These are phyloP conservation scores for Anhinga rufa DNA, from an alignment of 2,113 vertebrate species.

Conservation along the genomic window DNA sequence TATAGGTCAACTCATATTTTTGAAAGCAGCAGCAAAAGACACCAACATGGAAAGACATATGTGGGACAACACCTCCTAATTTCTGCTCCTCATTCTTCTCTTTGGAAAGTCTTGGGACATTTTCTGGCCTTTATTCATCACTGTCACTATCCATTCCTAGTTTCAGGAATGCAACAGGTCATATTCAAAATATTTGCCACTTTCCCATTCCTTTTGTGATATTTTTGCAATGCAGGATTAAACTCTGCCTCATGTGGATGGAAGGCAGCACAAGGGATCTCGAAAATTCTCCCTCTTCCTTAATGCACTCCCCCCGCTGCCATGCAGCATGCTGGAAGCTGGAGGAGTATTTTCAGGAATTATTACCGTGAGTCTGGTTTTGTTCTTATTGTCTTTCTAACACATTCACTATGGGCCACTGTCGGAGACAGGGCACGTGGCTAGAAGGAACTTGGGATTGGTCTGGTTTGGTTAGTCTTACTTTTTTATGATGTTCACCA, in stretches of 20 bases:
- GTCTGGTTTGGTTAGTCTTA: background rate
- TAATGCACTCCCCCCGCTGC: background rate
- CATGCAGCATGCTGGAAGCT: background rate
- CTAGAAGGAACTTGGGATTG: background rate
- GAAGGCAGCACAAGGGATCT: background rate
- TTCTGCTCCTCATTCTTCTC: background rate
- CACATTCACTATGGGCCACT: background rate
- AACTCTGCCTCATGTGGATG: background rate
- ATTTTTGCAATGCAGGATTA: background rate
- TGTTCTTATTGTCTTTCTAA: background rate
- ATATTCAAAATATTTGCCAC: background rate
- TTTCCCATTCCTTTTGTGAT: background rate
- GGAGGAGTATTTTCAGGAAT: background rate
- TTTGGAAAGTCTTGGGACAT: background rate
- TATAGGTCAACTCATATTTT: background rate
- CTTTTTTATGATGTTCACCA: background rate
- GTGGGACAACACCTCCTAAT: background rate
- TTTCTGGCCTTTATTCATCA: background rate
- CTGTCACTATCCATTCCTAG: background rate
- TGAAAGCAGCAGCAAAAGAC: background rate
- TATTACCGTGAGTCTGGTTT: background rate
- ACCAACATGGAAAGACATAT: background rate
- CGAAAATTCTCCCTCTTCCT: background rate
- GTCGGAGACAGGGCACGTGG: background rate
- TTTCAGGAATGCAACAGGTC: background rate